Evolutionary conservation across 2,797 vertebrate species (phyloP), one percentile per base, ranked within the genome.

Genomic region (Pogoniulus pusillus): DNA sequence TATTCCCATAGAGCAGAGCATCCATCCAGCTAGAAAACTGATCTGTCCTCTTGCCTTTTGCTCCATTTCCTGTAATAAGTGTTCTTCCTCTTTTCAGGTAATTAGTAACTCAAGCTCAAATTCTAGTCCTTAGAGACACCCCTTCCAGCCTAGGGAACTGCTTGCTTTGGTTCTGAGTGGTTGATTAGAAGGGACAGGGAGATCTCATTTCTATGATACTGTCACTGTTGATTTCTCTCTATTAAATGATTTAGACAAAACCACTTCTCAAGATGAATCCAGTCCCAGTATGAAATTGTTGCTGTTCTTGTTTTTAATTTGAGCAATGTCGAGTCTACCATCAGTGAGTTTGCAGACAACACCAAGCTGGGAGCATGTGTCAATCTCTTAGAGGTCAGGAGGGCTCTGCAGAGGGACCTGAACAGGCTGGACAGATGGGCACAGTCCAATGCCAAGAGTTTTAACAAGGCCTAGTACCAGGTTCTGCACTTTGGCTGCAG

Each of bases 91-190:
- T 90, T 39, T 92, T 82, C 57, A 91, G 55, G 90, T 85, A 79
- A 90, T 91, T 94, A 86, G 65, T 85, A 91, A 93, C 55, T 88
- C 41, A 76, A 77, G 27, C 77, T 87, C 71, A 85, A 43, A 62
- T 70, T 71, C 51, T 73, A 27, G 32, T 86, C 71, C 64, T 64
- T 79, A 63, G 65, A 64, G 78, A 55, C 10, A 5, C 54, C 74
- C 29, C 51, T 83, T 93, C 53, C 57, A 62, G 8, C 59, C 72
- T 82, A 6, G 32, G 92, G 70, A 92, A 76, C 60, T 72, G 41
- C 49, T 89, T 91, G 89, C 39, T 74, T 84, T 87, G 49, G 73
- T 82, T 30, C 0, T 0, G 78, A 87, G 64, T 20, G 49, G 29
- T 41, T 0, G 0, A 9, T 76, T 85, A 55, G 35, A 72, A 89